These are phyloP conservation scores for Chanos chanos DNA, from an alignment of 2,797 vertebrate genomes.

Conservation along the genomic window DNA sequence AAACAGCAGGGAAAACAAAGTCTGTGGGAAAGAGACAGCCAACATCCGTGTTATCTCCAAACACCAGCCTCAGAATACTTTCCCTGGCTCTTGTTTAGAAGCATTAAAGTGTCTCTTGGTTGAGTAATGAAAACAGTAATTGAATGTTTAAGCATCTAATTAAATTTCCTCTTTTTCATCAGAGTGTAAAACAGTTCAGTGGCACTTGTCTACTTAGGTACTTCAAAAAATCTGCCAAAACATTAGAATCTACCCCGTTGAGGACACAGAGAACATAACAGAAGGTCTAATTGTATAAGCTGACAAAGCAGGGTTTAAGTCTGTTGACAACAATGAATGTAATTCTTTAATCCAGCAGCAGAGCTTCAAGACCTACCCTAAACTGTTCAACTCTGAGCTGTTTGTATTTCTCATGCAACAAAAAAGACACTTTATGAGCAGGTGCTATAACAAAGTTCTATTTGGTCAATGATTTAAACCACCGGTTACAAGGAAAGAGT, in stretches of 20 bases:
- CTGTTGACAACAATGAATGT: too few relatives aligned
- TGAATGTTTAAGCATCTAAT: constrained; percentile 72
- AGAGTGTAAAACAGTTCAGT: constrained; percentile 41
- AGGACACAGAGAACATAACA: constrained; percentile 5
- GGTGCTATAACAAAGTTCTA: too few relatives aligned
- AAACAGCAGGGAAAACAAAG: constrained; percentile 17
- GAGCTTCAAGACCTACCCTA: too few relatives aligned
- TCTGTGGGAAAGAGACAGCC: constrained; percentile 34
- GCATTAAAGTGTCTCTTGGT: constrained; percentile 55
- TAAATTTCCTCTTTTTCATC: constrained; percentile 59
- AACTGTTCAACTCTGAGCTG: too few relatives aligned
- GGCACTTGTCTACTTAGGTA: constrained; percentile 50
- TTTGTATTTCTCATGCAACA: too few relatives aligned
- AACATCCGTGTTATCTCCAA: constrained; percentile 55
- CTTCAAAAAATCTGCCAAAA: constrained; percentile 36
- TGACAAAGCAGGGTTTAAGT: background rate
- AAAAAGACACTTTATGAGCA: too few relatives aligned
- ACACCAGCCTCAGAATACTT: constrained; percentile 52
- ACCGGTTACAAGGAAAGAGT: too few relatives aligned
- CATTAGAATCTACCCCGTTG: too few relatives aligned
- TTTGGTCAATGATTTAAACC: too few relatives aligned
- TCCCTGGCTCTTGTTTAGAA: constrained; percentile 60
- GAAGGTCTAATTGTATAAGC: constrained; percentile 1
- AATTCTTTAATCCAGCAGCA: too few relatives aligned
- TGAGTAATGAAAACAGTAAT: constrained; percentile 66